Evolutionary conservation across 2,797 vertebrate species (phyloP), one percentile per base, ranked within the genome.

Genomic region (Xiphophorus birchmanni): DNA sequence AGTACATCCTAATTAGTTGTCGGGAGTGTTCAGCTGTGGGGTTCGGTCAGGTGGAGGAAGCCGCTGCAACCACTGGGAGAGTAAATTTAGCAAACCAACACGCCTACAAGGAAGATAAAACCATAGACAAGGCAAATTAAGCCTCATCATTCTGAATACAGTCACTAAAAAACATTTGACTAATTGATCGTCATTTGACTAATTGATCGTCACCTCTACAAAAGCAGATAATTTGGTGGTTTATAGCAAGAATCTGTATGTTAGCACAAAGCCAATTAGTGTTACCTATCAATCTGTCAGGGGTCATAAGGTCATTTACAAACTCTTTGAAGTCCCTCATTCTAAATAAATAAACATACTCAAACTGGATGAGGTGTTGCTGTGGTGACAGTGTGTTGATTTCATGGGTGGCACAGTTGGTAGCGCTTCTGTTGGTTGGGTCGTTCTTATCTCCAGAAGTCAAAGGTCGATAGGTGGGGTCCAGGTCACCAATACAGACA

Each of bases 1-100:
- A 84, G 72, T 73, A 86, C 86, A 85, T 81, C 85, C 86, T 93
- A 88, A 93, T 91, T 91, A 92, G 84, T 78, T 63, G 73, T 76
- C 58, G 82, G 76, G 74, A 83, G 82, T 73, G 79, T 89, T 87
- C 78, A 84, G 63, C 84, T 65, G 84, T 56, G 73, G 82, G 84
- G 79, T 75, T 71, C 77, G 75, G 60, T 81, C n/a, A 71, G 26
- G 69, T 6, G 42, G 21, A 26, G 65, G 65, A 29, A 69, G 65
- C 65, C 11, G 18, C 65, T 69, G 37, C 9, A 67, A 23, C 18
- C 18, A 21, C 58, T 65, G 17, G 23, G 63, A 40, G 63, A 37
- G 21, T 29, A 72, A 72, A 72, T 45, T 44, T 44, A 72, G 26
- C 6, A 44, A 45, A 29, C 11, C 69, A 45, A 44, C 67, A 67